Conservation (phyloP, 2,113 vertebrate species). For the Lates calcarifer region DNA sequence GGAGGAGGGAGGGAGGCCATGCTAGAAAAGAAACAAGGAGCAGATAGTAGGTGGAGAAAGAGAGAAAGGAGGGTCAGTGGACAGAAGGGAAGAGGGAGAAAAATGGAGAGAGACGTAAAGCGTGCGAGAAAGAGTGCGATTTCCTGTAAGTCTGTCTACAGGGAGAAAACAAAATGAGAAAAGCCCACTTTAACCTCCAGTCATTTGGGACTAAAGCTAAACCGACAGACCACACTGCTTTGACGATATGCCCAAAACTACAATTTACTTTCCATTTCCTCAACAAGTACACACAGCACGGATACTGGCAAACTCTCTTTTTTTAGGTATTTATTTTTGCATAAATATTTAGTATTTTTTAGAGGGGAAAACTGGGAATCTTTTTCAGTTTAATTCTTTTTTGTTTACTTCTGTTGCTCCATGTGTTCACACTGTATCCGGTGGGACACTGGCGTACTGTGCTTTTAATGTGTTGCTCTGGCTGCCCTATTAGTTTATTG, state of each 20-base stretch:
- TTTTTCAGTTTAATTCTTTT: slow-evolving; percentile 8
- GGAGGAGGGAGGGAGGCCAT: slow-evolving; percentile 39
- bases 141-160: slow-evolving; percentile 38
- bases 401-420: slow-evolving; percentile 24
- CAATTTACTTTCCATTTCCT: slow-evolving; percentile 47
- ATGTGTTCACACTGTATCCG: slow-evolving; percentile 7
- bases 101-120: slow-evolving; percentile 10
- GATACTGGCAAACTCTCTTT: background rate
- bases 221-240: slow-evolving; percentile 28
- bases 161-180: slow-evolving; percentile 42
- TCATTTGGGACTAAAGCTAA: slow-evolving; percentile 38
- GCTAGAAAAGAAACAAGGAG: background rate
- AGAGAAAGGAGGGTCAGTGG: background rate
- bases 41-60: slow-evolving; percentile 15
- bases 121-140: background rate
- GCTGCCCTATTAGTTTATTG: slow-evolving; percentile 10
- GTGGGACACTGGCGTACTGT: background rate
- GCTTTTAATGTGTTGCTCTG: background rate
- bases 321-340: background rate
- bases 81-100: slow-evolving; percentile 6
- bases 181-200: slow-evolving; percentile 22
- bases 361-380: background rate
- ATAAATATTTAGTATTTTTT: background rate
- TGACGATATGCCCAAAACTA: slow-evolving; percentile 25
- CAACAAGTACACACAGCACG: slow-evolving; percentile 7